Conservation (phyloP, 2,888 invertebrate genomes). For the Cetonia aurata region DNA sequence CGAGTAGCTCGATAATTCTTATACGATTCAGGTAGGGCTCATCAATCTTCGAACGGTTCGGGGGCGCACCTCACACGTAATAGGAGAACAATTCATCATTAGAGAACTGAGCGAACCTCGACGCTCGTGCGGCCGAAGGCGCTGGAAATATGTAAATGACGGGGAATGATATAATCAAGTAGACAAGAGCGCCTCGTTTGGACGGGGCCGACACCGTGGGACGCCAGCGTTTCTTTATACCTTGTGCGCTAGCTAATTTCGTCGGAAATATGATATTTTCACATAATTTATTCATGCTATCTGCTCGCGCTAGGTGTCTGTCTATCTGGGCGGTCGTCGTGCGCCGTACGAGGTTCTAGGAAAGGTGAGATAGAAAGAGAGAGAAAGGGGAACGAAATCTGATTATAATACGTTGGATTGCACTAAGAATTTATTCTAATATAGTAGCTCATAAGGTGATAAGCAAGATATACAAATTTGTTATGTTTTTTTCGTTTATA, state of each 20-base stretch:
- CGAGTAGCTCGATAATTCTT: too few relatives aligned
- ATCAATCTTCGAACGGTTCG: too few relatives aligned
- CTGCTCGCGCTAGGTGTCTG: background rate
- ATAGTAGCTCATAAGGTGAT: too few relatives aligned
- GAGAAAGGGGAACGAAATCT: background rate
- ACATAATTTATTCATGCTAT: constrained; percentile 29
- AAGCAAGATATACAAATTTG: too few relatives aligned
- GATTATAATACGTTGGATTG: background rate
- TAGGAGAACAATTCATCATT: constrained; percentile 13
- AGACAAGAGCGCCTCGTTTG: constrained; percentile 36
- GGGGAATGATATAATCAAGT: constrained; percentile 27
- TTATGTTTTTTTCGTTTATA: too few relatives aligned
- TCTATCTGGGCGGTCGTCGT: background rate
- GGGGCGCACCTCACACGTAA: too few relatives aligned
- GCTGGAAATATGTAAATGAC: constrained; percentile 20
- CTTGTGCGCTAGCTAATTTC: constrained; percentile 19
- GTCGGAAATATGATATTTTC: constrained; percentile 36
- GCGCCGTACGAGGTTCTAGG: background rate
- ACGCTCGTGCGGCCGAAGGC: background rate
- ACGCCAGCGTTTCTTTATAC: constrained; percentile 20
- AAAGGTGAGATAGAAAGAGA: background rate
- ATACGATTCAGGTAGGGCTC: too few relatives aligned
- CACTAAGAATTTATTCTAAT: constrained; percentile 1
- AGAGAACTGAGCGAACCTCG: background rate
- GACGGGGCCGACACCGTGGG: constrained; percentile 7